Evolutionary conservation across 2,797 vertebrate species (phyloP), one percentile per base, ranked within the genome.

Genomic region (Sebastes kiyomatsui): DNA sequence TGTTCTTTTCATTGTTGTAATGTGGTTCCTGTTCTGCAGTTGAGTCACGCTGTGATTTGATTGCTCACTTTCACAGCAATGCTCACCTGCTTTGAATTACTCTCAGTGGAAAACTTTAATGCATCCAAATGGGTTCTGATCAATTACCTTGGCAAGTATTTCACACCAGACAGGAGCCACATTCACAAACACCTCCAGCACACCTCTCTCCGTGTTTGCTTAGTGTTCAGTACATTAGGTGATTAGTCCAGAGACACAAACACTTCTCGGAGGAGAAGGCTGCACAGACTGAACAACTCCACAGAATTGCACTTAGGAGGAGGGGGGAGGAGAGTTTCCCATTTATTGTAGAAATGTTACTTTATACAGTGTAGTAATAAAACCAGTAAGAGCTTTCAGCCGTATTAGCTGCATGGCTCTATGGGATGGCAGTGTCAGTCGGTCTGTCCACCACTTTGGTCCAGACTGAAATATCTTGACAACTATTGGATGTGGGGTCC

Each of bases 51-150:
- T 87, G 89, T 67, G 87, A 86, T 88, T 80, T 88, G 84, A 92
- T 91, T 87, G 88, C 86, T 88, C 79, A 8, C 88, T 86, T 69
- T 78, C 81, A 75, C 81, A 92, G 87, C 84, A 88, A 88, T 79
- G 80, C 71, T 69, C 80, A 85, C 87, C 85, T 92, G 90, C 87
- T 84, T 74, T 79, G 81, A 89, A 86, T 87, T 76, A 86, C 81
- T 80, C 85, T 85, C 85, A 16, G 80, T 82, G 85, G 84, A 90
- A 88, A 92, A 85, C 77, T 6, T 90, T 92, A 92, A 94, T 93
- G 91, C 88, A 82, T 83, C 88, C 87, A 92, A 87, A 93, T 88
- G 81, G 88, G 42, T 55, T 90, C 83, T 80, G 88, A 92, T 94
- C 90, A 93, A 90, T 92, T 92, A 92, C 87, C 77, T 64, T 69